phyloP scores from a whole-genome alignment of 1,140 invertebrate species.

The Parasteatoda tepidariorum region DNA sequence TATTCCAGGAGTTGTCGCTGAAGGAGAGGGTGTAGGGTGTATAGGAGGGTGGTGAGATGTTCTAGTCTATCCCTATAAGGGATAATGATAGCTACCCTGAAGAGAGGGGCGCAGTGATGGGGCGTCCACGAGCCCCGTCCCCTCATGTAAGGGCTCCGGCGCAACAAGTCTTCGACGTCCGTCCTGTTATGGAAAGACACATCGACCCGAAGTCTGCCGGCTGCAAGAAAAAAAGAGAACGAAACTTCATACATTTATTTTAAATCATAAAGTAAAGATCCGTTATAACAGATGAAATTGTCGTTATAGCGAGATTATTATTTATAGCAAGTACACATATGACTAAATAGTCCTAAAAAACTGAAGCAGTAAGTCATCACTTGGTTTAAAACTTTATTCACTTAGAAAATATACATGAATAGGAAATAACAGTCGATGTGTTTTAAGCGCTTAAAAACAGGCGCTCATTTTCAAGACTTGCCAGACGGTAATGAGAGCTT shows the following conservation, averaged over 20 bases:
- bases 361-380: no score
- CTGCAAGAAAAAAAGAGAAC: not conserved
- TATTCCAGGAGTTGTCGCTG: constrained; percentile 71
- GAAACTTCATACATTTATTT: not conserved
- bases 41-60: constrained; percentile 68
- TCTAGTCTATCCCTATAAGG: constrained; percentile 70
- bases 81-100: constrained; percentile 69
- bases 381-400: no score
- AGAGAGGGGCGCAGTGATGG: constrained; percentile 47
- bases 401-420: no score
- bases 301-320: no score
- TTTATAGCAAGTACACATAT: no score
- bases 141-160: constrained; percentile 24
- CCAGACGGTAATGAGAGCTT: no score
- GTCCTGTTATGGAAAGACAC: constrained; percentile 10
- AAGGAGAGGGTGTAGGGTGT: constrained; percentile 71
- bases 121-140: constrained; percentile 47
- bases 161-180: constrained; percentile 6
- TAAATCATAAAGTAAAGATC: no score
- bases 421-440: no score
- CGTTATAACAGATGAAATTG: no score
- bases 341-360: no score
- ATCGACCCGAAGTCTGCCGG: constrained; percentile 9
- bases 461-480: no score
- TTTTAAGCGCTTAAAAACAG: no score